Evolutionary conservation across 2,113 vertebrate species (phyloP), one percentile per base, ranked within the genome.

Genomic region (Promerops cafer): DNA sequence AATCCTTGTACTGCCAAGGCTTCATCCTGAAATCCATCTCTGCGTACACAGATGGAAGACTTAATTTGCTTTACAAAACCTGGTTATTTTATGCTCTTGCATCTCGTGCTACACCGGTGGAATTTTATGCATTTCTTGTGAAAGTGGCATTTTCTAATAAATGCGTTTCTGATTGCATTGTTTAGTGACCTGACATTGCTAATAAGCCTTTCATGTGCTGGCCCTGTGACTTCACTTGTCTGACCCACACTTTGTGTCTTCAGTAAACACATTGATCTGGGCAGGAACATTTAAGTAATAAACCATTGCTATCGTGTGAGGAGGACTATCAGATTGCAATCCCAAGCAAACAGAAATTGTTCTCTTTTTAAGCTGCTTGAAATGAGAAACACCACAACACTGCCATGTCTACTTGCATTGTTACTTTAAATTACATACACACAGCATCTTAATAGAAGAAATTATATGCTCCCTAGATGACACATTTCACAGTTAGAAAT

Each of bases 401-500:
- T 9, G 16, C 66, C 10, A 37, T 65, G 93, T 53, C 83, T 74
- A 76, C 79, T 86, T 96, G 72, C 93, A 83, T 80, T 97, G 92
- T 97, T 98, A 93, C 93, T 93, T 81, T 93, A 96, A 98, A 97
- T 94, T 96, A 96, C 83, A 96, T 83, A 91, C 94, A 96, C 83
- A 92, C 23, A 82, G 70, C 53, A 74, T 74, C 57, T 64, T 96
- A 95, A 95, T 45, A 95, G 89, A 94, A 78, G 76, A 97, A 93
- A 96, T 96, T 94, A 95, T 90, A 92, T 96, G 96, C 95, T 97
- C 92, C 64, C 82, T 86, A 87, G 93, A 71, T 97, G 96, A 96
- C 92, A 95, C 69, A 95, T 97, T 97, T 98, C 98, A 98, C 94
- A 95, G 83, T 89, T 86, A 96, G 94, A 97, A 97, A 97, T 91